Evolutionary conservation across 2,888 invertebrate species (phyloP), one percentile per base, ranked within the genome.

Genomic region (Lomographa bimaculata): DNA sequence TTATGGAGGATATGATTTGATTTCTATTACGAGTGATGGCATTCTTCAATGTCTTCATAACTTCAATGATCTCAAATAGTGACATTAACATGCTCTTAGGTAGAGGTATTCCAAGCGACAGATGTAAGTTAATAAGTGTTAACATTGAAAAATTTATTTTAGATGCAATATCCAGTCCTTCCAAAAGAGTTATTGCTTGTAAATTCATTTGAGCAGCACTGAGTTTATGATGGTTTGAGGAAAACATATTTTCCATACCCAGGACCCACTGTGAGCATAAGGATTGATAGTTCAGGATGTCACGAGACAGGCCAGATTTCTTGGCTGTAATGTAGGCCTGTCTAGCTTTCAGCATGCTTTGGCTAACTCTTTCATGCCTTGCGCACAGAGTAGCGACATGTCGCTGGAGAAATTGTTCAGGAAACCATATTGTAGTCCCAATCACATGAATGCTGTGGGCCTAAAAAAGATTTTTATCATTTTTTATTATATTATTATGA

Each of bases 341-440:
- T 18, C 94, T 90, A 6, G 89, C 77, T 59, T 87, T 90, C 0
- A 81, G 58, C 70, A 89, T 82, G 21, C 57, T 67, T 60, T 87
- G 86, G 6, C 79, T 69, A 41, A 86, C 57, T 64, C 87, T 89
- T 12, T 74, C 77, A 72, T 90, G 78, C 75, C 79, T 74, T 75
- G 90, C 75, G 79, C 90, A 71, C 78, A 91, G 69, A 57, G 93
- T 78, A 55, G 92, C 86, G 47, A 92, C 82, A 73, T 92, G 91
- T 54, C 91, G 91, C 25, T 90, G 79, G 2, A 98, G 87, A 79
- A 98, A 98, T 56, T 92, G 91, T 69, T 94, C 95, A 0, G 98
- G 96, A 63, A 94, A 93, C 97, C 97, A 98, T 34, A 96, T 76
- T 7, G 95, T 90, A 65, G 95, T 95, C 1, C 96, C 97, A 40